A percentile compares a stretch with the other conserved stretches of the same genome.
phyloP scores from a whole-genome alignment of 2,888 invertebrate genomes.

The Tenthredo livida region DNA sequence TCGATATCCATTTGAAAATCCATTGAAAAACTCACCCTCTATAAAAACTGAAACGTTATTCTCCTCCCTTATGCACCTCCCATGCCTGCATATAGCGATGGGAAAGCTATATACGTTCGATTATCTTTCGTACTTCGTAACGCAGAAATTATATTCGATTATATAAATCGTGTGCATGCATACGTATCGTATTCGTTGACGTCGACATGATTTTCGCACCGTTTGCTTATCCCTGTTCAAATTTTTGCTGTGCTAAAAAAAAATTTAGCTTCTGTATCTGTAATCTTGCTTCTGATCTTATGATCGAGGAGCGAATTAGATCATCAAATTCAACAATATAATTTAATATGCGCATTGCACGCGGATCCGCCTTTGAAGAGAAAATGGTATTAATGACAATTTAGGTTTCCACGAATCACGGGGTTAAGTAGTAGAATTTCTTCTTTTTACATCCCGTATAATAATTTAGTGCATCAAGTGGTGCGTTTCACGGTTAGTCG shows the following conservation, averaged over 20 bases:
- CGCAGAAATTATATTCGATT: not conserved
- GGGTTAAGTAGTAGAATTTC: slow-evolving; percentile 13
- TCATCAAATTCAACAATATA: no score
- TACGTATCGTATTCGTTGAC: no score
- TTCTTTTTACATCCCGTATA: not conserved
- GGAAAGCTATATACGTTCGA: not conserved
- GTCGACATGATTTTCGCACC: not conserved
- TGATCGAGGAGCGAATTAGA: not conserved
- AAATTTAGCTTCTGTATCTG: not conserved
- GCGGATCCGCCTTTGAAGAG: not conserved
- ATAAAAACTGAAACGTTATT: slow-evolving; percentile 31
- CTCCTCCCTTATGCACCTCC: not conserved
- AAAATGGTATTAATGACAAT: not conserved
- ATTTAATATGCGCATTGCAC: not conserved
- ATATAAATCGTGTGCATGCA: no score
- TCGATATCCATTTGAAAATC: slow-evolving; percentile 42
- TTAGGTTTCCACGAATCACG: slow-evolving; percentile 18
- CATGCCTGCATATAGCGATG: not conserved
- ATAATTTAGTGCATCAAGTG: slow-evolving; percentile 9
- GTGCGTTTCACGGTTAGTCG: slow-evolving; percentile 30
- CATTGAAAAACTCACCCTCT: slow-evolving; percentile 42
- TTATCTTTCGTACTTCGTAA: not conserved
- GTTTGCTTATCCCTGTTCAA: not conserved
- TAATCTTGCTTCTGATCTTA: no score
- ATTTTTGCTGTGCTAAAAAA: no score